Base-by-base conservation (phyloP, 2,797 vertebrate species). In the Sebastes wilsoni region DNA sequence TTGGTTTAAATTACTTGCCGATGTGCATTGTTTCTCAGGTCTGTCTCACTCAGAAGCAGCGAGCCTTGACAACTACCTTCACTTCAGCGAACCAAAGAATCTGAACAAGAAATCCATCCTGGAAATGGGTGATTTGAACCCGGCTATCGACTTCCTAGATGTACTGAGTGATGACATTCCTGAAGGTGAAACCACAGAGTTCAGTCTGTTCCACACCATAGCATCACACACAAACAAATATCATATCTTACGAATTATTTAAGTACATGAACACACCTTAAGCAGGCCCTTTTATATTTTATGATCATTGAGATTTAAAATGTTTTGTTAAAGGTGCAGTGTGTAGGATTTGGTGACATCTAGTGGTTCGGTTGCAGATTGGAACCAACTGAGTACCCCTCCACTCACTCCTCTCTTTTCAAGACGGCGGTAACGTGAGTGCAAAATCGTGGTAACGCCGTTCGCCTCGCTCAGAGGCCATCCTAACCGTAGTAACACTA, bases 91-190 rank as follows among this genome's bases (percentile, higher is more conserved):
- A 72, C 94, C 97, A 16, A 81, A 92, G 70, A 92, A 93, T 23
- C 88, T 94, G 79, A 97, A 96, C 91, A 97, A 95, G 70, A 98
- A 96, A 92, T 96, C 96, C 2, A 86, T 97, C 69, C 90, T 97
- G 78, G 95, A 97, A 92, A 96, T 96, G 91, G 96, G 96, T 16
- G 92, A 97, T 36, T 75, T 97, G 79, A 97, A 97, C 72, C 97
- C 97, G 49, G 95, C 96, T 4, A 94, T 95, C 5, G 98, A 99
- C 89, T 99, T 99, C 87, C 89, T 99, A 88, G 96, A 99, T 76
- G 95, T 95, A 56, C 85, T 99, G 87, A 97, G 96, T 79, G 95
- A 98, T 13, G 98, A 99, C 85, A 89, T 96, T 64, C 97, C 97
- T 69, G 96, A 94, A 97, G 98, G 99, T 98, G 66, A 88, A 70